These are phyloP conservation scores for Poeciliopsis infans DNA, from an alignment of 2,797 vertebrate species.

Conservation along the genomic window DNA sequence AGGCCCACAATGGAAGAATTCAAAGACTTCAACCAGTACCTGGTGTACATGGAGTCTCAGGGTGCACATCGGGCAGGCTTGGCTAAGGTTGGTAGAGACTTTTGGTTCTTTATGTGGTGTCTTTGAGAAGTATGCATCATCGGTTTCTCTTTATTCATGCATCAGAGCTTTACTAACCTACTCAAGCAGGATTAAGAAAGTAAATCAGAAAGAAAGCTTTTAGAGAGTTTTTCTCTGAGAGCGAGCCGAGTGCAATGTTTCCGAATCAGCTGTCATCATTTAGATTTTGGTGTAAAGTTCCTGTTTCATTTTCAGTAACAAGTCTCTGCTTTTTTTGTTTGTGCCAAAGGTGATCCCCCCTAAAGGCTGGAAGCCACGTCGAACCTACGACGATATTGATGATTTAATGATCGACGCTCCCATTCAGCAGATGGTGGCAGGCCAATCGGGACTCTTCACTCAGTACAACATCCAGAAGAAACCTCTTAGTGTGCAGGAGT, in stretches of 20 bases:
- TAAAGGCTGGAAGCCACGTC: conserved; percentile 93
- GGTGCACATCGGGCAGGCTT: conserved; percentile 95
- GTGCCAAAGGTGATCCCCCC: conserved; percentile 89
- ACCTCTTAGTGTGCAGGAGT: conserved; percentile 93
- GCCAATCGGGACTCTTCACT: conserved; percentile 94
- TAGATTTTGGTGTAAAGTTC: not conserved
- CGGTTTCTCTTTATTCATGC: not conserved
- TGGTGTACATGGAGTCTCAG: conserved; percentile 95
- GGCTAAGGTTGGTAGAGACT: conserved; percentile 86
- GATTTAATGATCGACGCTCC: conserved; percentile 93
- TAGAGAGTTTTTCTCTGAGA: not conserved
- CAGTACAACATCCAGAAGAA: conserved; percentile 98
- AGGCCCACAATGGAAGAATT: conserved; percentile 95
- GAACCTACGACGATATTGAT: conserved; percentile 93
- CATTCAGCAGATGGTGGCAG: conserved; percentile 96
- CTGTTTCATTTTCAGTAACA: not conserved
- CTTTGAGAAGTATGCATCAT: not conserved
- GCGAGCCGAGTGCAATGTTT: not conserved
- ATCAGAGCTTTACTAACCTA: not conserved
- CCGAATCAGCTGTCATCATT: not conserved
- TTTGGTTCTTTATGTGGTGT: not conserved
- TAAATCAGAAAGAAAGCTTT: not conserved
- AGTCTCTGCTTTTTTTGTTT: not conserved
- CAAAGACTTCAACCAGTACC: conserved; percentile 93
- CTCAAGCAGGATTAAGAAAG: not conserved